These are phyloP conservation scores for Cyanistes caeruleus DNA, from an alignment of 2,113 vertebrate species.

Conservation along the genomic window DNA sequence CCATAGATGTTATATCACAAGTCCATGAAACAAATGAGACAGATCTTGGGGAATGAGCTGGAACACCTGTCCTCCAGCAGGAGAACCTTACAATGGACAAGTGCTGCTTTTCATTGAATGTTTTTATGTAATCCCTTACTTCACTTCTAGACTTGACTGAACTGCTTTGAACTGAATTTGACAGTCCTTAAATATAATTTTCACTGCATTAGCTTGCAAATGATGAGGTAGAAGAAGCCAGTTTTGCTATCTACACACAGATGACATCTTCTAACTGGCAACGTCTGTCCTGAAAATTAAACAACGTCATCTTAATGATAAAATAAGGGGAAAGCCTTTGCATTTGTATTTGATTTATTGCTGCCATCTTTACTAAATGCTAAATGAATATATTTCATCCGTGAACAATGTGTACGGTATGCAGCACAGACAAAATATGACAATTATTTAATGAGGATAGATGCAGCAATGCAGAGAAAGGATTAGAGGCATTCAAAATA, in stretches of 20 bases:
- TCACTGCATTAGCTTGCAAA: background rate
- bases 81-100: background rate
- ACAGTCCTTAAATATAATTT: slow-evolving; percentile 16
- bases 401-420: background rate
- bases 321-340: background rate
- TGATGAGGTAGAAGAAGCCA: background rate
- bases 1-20: background rate
- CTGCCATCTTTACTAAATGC: background rate
- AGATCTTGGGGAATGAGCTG: background rate
- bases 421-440: background rate
- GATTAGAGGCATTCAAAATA: background rate
- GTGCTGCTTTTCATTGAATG: background rate
- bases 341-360: background rate
- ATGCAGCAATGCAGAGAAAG: background rate
- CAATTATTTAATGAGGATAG: background rate
- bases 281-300: slow-evolving; percentile 9
- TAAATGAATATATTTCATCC: background rate
- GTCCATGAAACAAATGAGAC: background rate
- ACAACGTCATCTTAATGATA: background rate
- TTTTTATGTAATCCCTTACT: background rate
- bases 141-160: background rate
- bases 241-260: background rate
- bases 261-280: background rate
- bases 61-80: background rate
- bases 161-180: background rate